A percentile compares a stretch with the other conserved stretches of the same genome.
phyloP scores from a whole-genome alignment of 2,113 vertebrate species.

The Cavia porcellus region DNA sequence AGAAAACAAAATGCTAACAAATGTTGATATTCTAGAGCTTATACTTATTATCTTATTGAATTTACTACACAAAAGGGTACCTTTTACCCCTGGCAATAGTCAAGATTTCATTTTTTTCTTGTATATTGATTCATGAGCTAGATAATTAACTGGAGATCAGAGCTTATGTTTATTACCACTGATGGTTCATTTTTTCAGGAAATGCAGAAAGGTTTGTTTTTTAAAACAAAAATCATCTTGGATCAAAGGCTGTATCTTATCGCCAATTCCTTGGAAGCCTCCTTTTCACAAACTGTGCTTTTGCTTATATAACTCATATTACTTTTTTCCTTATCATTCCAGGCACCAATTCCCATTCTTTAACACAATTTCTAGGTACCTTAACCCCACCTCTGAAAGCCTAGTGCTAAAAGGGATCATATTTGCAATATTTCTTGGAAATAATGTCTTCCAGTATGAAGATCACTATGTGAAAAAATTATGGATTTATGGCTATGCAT shows the following conservation, averaged over 20 bases:
- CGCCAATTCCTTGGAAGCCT: constrained; percentile 7
- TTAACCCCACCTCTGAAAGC: neutral
- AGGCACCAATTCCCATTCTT: neutral
- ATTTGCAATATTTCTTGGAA: constrained; percentile 31
- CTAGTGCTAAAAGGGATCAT: neutral
- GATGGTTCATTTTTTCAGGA: neutral
- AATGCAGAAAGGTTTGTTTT: neutral
- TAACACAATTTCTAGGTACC: neutral
- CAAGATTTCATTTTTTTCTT: neutral
- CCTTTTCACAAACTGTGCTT: neutral
- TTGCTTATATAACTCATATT: neutral
- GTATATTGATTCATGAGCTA: neutral
- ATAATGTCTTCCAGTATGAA: neutral
- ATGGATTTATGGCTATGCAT: neutral
- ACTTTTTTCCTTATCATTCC: neutral
- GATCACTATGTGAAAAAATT: neutral
- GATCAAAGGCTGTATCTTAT: constrained; percentile 14
- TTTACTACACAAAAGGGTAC: neutral
- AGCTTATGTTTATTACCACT: constrained; percentile 21
- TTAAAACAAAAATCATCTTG: neutral
- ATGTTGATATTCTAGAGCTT: neutral
- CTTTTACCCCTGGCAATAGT: neutral
- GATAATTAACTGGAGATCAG: neutral
- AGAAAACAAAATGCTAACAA: constrained; percentile 1
- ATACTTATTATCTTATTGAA: constrained; percentile 20